Base-by-base conservation (phyloP, 2,113 vertebrate species). In the Paramisgurnus dabryanus region DNA sequence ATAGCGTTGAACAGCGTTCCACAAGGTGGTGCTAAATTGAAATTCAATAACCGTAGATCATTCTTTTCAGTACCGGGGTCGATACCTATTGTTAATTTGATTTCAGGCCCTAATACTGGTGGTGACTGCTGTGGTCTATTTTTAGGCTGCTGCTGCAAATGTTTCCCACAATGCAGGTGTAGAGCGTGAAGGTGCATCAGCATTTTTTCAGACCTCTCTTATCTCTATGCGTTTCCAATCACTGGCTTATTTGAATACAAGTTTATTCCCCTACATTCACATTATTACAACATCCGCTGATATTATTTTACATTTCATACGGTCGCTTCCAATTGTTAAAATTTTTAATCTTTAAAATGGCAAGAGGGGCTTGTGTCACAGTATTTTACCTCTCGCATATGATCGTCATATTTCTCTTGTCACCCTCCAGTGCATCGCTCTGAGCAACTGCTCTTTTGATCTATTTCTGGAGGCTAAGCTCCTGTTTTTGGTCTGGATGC, bases 91-190 rank as follows among this genome's bases (percentile, higher is more conserved):
- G 53, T 58, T 41, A 64, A 82, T 82, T 76, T 85, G 78, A 87
- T 79, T 57, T 75, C 27, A 57, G 78, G 78, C 71, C 85, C 73
- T 63, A 41, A 69, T 75, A 18, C 47, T 11, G 45, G 82, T 87
- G 68, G 60, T 58, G 77, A 47, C 82, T 82, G 80, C 80, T 78
- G 70, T 82, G 78, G 85, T 76, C 85, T 88, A 88, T 91, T 90
- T 90, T 87, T 88, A 89, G 78, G 60, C 4, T 18, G 82, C 4
- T 18, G 82, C 65, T 70, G 40, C 67, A 77, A 76, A 75, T 82
- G 67, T 87, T 86, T 77, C 76, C 86, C 76, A 78, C 64, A 66
- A 75, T 72, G 82, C 80, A 85, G 87, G 83, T 90, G 85, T 73
- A 84, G 66, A 67, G 80, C 72, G 63, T 49, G 76, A 76, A 83